phyloP scores from a whole-genome alignment of 2,888 invertebrate genomes.

The Drosophila cracens region DNA sequence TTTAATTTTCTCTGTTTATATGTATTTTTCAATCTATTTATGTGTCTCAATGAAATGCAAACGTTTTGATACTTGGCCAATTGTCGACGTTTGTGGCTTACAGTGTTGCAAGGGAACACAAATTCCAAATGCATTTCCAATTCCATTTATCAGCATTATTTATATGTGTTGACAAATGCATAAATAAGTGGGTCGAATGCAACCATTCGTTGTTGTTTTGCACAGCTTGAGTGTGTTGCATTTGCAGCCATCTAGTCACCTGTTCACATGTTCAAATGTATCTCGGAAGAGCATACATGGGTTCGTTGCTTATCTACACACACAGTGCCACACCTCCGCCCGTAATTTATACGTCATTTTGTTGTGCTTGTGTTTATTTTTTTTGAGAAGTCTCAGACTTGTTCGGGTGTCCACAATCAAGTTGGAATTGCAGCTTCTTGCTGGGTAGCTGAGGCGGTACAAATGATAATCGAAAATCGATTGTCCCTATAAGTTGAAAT shows the following conservation, averaged over 20 bases:
- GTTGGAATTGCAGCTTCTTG: constrained; percentile 47
- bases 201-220: constrained; percentile 26
- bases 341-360: constrained; percentile 33
- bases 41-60: constrained; percentile 50
- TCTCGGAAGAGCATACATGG: constrained; percentile 33
- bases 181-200: constrained; percentile 53
- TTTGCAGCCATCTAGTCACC: constrained; percentile 4
- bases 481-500: constrained; percentile 53
- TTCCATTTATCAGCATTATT: constrained; percentile 44
- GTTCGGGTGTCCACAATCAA: constrained; percentile 34
- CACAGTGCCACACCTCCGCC: neutral
- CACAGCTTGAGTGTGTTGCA: constrained; percentile 15
- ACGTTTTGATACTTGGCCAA: constrained; percentile 59
- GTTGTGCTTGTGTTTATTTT: constrained; percentile 25
- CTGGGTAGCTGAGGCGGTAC: constrained; percentile 6
- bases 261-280: constrained; percentile 24
- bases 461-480: constrained; percentile 69
- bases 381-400: constrained; percentile 18
- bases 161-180: constrained; percentile 28
- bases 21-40: constrained; percentile 62
- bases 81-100: constrained; percentile 42
- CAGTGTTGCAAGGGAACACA: neutral
- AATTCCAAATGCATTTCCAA: constrained; percentile 54
- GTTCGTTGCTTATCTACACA: constrained; percentile 4
- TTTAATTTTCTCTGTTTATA: constrained; percentile 68